Percentiles rank a stretch among this genome's conserved stretches.
These are phyloP conservation scores for Nephrocerus scutellatus DNA, from an alignment of 2,888 invertebrate species.

Conservation along the genomic window DNA sequence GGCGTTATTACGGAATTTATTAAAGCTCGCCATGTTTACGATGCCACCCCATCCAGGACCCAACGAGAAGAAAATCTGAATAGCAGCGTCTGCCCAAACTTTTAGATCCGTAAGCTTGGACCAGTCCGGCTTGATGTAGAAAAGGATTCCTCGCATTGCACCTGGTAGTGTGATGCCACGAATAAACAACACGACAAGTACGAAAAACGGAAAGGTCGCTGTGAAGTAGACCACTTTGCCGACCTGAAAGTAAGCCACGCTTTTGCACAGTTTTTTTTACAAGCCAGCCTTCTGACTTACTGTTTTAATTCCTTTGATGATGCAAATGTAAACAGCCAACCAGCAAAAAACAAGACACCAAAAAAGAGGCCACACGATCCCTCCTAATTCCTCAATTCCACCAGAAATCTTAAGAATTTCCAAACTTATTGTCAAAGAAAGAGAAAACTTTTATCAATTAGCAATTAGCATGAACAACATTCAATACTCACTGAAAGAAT, in stretches of 20 bases:
- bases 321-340: conserved; percentile 75
- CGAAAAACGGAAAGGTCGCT: conserved; percentile 73
- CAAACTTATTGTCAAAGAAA: conserved; percentile 55
- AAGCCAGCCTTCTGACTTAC: conserved; percentile 23
- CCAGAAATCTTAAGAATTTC: conserved; percentile 70
- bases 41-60: conserved; percentile 84
- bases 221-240: conserved; percentile 71
- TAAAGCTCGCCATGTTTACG: conserved; percentile 79
- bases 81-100: conserved; percentile 88
- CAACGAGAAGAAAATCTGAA: conserved; percentile 87
- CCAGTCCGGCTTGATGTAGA: conserved; percentile 76
- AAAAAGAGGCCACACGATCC: conserved; percentile 74
- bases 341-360: conserved; percentile 68
- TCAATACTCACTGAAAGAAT: conserved; percentile 65
- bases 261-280: background rate
- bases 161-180: conserved; percentile 76
- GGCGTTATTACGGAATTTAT: conserved; percentile 67
- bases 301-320: conserved; percentile 80
- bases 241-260: conserved; percentile 28
- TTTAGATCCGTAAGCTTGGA: conserved; percentile 65
- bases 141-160: conserved; percentile 66
- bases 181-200: conserved; percentile 63
- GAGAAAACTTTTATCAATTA: background rate
- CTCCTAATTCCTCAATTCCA: conserved; percentile 66
- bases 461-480: background rate